A percentile compares a stretch with the other conserved stretches of the same genome.
These are phyloP conservation scores for Epicauta chinensis DNA, from an alignment of 1,140 invertebrate genomes.

Conservation along the genomic window DNA sequence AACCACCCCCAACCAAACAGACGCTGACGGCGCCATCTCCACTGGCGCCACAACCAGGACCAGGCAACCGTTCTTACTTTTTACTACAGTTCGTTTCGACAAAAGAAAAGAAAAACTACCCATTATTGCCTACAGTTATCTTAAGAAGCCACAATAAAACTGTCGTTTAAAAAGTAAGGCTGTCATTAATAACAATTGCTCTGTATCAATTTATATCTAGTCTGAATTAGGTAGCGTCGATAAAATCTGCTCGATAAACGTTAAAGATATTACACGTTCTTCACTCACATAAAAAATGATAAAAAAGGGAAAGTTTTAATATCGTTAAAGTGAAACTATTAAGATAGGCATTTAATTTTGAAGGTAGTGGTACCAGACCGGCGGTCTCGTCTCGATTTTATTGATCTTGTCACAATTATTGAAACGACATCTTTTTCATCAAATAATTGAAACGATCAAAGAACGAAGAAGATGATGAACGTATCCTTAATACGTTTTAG, in stretches of 20 bases:
- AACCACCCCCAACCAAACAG: not conserved
- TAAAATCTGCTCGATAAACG: conserved; percentile 22
- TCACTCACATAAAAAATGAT: too few species aligned
- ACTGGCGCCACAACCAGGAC: conserved; percentile 24
- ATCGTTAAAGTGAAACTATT: too few species aligned
- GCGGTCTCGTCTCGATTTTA: too few species aligned
- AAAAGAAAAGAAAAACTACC: conserved; percentile 39
- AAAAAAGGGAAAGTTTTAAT: too few species aligned
- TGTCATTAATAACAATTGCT: conserved; percentile 40
- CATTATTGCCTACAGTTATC: conserved; percentile 44
- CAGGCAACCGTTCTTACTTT: conserved; percentile 38
- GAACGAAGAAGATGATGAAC: not conserved
- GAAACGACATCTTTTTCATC: too few species aligned
- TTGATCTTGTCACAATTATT: too few species aligned
- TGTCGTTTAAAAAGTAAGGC: conserved; percentile 40
- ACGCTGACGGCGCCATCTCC: conserved; percentile 21
- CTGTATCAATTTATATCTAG: conserved; percentile 37
- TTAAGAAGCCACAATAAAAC: conserved; percentile 42
- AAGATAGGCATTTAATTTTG: too few species aligned
- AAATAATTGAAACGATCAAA: too few species aligned
- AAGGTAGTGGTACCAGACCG: too few species aligned
- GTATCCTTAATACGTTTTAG: too few species aligned
- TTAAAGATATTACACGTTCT: too few species aligned
- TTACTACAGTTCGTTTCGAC: conserved; percentile 35
- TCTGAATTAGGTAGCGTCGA: conserved; percentile 35